Conservation (phyloP, 2,797 vertebrate species). For the Scarus forsteni region DNA sequence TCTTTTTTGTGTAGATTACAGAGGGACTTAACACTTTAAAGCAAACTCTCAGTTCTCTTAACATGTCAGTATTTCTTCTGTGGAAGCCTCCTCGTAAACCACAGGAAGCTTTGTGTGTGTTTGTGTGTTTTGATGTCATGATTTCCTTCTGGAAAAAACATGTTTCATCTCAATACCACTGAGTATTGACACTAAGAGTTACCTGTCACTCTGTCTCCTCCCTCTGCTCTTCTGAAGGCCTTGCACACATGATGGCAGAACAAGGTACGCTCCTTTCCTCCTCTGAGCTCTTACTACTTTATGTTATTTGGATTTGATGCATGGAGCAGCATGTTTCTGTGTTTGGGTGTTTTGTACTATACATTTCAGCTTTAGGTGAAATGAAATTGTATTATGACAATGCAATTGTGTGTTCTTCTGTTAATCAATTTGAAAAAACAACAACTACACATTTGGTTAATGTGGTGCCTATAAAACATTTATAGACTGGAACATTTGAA, state of each 20-base stretch:
- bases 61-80: slow-evolving; percentile 8
- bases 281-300: not conserved
- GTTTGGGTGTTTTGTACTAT: slow-evolving; percentile 19
- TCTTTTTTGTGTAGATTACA: not conserved
- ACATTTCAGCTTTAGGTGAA: not conserved
- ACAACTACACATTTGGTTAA: too few species aligned
- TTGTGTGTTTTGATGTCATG: slow-evolving; percentile 76
- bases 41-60: not conserved
- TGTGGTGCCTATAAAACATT: too few species aligned
- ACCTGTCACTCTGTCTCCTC: slow-evolving; percentile 30
- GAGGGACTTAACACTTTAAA: not conserved
- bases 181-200: slow-evolving; percentile 71
- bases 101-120: slow-evolving; percentile 67
- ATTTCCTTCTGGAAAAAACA: slow-evolving; percentile 73
- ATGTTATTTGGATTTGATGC: not conserved
- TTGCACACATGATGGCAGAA: slow-evolving; percentile 98
- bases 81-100: slow-evolving; percentile 65
- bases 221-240: slow-evolving; percentile 84
- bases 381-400: not conserved
- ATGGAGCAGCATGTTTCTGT: slow-evolving; percentile 26
- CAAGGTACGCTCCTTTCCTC: slow-evolving; percentile 88
- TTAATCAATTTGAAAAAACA: not conserved
- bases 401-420: not conserved
- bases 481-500: too few species aligned
- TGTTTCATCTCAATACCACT: slow-evolving; percentile 80